Evolutionary conservation across 2,888 invertebrate species (phyloP).

Genomic region (Andrena hattorfiana): DNA sequence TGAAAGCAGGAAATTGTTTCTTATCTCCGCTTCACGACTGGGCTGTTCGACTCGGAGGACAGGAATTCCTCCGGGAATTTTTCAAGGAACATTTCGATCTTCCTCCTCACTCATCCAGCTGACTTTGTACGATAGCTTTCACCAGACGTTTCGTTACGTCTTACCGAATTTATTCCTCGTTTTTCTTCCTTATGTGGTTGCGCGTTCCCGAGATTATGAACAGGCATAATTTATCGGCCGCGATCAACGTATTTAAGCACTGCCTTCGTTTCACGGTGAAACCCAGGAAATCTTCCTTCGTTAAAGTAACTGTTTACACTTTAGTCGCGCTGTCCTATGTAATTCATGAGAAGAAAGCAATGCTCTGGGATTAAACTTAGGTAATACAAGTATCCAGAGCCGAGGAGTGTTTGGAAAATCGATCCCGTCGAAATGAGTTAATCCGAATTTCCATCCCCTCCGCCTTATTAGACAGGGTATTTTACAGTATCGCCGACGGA

Average conservation of each 20-base stretch:
- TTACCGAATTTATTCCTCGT: conserved; percentile 21
- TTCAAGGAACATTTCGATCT: conserved; percentile 9
- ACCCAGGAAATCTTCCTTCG: too few species aligned
- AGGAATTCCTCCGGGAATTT: not conserved
- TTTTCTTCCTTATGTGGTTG: not conserved
- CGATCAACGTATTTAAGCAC: not conserved
- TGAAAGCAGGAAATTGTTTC: conserved; percentile 44
- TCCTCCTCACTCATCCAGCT: not conserved
- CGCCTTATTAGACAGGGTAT: conserved; percentile 1
- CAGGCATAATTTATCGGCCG: not conserved
- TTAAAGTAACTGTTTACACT: too few species aligned
- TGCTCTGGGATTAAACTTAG: not conserved
- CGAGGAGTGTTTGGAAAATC: not conserved
- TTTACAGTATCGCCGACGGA: conserved; percentile 24
- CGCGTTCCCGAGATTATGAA: not conserved
- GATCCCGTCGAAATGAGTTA: not conserved
- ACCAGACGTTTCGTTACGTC: not conserved
- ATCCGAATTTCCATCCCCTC: conserved; percentile 17
- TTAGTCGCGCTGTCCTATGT: not conserved
- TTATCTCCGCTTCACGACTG: conserved; percentile 34
- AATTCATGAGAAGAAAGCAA: not conserved
- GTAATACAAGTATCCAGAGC: not conserved
- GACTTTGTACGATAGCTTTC: conserved; percentile 27
- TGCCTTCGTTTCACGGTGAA: not conserved
- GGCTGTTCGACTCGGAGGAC: not conserved